phyloP scores from a whole-genome alignment of 2,113 vertebrate genomes.

The Grammatotria lemairii region DNA sequence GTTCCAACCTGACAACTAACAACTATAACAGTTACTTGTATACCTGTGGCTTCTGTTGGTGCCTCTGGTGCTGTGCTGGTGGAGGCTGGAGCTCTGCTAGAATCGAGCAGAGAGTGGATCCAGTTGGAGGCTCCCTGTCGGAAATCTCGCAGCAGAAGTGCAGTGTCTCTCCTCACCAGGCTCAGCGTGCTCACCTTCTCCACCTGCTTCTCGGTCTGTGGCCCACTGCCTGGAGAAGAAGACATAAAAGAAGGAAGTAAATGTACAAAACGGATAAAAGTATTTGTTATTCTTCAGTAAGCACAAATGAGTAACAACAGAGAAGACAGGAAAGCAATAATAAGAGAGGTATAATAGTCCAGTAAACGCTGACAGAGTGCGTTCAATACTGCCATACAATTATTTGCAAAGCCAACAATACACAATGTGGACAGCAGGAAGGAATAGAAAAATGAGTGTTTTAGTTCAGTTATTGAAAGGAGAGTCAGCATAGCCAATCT shows the following conservation, averaged over 20 bases:
- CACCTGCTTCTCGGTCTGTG: slow-evolving; percentile 59
- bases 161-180: slow-evolving; percentile 75
- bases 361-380: not conserved
- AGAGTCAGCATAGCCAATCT: not conserved
- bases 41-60: slow-evolving; percentile 36
- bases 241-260: not conserved
- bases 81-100: slow-evolving; percentile 43
- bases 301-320: not conserved
- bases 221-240: slow-evolving; percentile 65
- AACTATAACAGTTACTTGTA: not conserved
- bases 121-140: slow-evolving; percentile 81
- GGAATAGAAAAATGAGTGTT: not conserved
- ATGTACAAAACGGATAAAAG: not conserved
- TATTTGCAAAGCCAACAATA: not conserved
- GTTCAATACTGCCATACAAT: not conserved
- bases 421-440: not conserved
- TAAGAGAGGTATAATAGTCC: not conserved
- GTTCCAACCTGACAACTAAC: not conserved
- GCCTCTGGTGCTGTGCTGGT: slow-evolving; percentile 14
- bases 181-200: slow-evolving; percentile 77
- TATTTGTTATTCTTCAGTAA: not conserved
- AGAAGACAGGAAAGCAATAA: not conserved
- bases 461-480: not conserved
- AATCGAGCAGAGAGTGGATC: slow-evolving; percentile 79
- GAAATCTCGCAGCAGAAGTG: slow-evolving; percentile 76